These are phyloP conservation scores for Dipodomys ordii DNA, from an alignment of 2,113 vertebrate species.

Conservation along the genomic window DNA sequence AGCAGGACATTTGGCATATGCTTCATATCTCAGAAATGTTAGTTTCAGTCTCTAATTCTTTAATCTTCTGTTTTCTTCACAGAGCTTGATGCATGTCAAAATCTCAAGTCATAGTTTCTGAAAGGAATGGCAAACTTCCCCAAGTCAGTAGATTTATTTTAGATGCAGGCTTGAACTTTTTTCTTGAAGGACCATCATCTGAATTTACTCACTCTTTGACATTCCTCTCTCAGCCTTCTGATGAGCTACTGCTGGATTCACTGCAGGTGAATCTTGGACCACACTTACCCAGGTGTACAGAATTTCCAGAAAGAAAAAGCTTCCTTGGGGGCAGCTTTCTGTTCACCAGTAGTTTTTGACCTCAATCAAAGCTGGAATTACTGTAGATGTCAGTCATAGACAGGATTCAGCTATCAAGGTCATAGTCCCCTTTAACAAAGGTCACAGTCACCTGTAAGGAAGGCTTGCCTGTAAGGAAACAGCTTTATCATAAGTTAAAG, in stretches of 20 bases:
- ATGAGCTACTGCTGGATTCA: no score
- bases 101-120: neutral
- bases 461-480: neutral
- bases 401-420: neutral
- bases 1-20: neutral
- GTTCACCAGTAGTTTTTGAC: no score
- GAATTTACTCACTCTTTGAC: neutral
- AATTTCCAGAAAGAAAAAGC: neutral
- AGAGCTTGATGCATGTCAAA: neutral
- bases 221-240: neutral
- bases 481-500: constrained; percentile 11
- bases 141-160: neutral
- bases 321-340: neutral
- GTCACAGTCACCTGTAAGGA: neutral
- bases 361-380: no score
- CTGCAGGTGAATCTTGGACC: neutral
- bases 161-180: neutral
- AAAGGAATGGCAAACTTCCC: neutral
- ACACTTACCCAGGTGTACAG: neutral
- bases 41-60: neutral
- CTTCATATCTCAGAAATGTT: neutral
- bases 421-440: neutral
- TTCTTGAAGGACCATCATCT: neutral
- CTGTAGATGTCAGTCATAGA: neutral
- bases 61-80: neutral